Conservation (phyloP, 1,140 invertebrate species). For the Ceratosolen fusciceps region DNA sequence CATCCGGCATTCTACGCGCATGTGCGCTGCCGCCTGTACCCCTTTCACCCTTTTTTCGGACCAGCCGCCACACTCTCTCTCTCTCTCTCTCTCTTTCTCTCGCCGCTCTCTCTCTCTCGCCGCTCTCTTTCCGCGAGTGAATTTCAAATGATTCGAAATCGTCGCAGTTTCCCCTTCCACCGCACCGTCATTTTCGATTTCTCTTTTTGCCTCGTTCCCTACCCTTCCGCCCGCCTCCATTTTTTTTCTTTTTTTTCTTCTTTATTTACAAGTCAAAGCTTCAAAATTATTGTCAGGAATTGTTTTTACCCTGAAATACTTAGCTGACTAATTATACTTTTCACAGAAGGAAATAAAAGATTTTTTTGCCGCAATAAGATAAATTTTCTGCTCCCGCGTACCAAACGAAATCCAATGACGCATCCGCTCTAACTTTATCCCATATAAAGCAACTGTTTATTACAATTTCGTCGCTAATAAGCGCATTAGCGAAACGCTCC, state of each 20-base stretch:
- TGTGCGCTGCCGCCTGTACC: conserved; percentile 32
- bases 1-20: conserved; percentile 48
- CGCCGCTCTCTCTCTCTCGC: not conserved
- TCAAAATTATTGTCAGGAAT: conserved; percentile 20
- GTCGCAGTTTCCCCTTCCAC: not conserved
- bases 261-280: not conserved
- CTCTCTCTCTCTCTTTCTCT: conserved; percentile 27
- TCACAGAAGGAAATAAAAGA: conserved; percentile 15
- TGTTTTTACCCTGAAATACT: conserved; percentile 17
- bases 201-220: not conserved
- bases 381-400: not conserved
- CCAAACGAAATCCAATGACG: conserved; percentile 4
- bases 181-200: conserved; percentile 9
- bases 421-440: not conserved
- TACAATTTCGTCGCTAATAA: not conserved
- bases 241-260: not conserved
- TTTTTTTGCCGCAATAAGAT: not conserved
- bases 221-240: too few species aligned
- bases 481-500: not conserved
- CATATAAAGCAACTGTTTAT: not conserved
- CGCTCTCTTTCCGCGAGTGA: conserved; percentile 8
- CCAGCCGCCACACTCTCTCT: conserved; percentile 37
- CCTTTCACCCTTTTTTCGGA: conserved; percentile 44
- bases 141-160: conserved; percentile 33
- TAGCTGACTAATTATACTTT: conserved; percentile 17